These are phyloP conservation scores for Cancer borealis DNA, from an alignment of 2,888 invertebrate genomes.

Conservation along the genomic window DNA sequence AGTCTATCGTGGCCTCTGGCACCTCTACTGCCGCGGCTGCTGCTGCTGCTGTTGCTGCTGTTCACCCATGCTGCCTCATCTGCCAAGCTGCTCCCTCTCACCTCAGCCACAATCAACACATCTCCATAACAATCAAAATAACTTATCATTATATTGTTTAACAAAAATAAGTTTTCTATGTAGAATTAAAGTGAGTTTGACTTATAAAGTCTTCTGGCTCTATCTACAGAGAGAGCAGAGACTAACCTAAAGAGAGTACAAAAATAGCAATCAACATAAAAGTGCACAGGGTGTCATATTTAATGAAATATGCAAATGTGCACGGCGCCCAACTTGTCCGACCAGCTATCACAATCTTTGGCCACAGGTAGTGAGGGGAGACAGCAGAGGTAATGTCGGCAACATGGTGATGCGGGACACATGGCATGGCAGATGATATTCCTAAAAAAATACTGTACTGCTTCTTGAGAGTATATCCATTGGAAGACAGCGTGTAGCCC, in stretches of 20 bases:
- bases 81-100: slow-evolving; percentile 59
- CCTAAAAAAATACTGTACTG: slow-evolving; percentile 68
- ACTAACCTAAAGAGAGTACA: slow-evolving; percentile 49
- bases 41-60: slow-evolving; percentile 60
- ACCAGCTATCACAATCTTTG: slow-evolving; percentile 47
- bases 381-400: slow-evolving; percentile 61
- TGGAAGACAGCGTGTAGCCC: slow-evolving; percentile 72
- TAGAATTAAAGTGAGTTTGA: slow-evolving; percentile 45
- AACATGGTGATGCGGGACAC: slow-evolving; percentile 57
- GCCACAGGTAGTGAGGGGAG: slow-evolving; percentile 61
- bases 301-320: slow-evolving; percentile 68
- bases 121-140: slow-evolving; percentile 7
- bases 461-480: slow-evolving; percentile 66
- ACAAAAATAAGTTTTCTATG: slow-evolving; percentile 47
- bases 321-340: slow-evolving; percentile 50
- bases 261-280: slow-evolving; percentile 55
- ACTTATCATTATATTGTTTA: slow-evolving; percentile 2
- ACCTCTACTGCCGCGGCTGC: slow-evolving; percentile 69
- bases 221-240: slow-evolving; percentile 71
- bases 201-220: slow-evolving; percentile 66
- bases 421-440: slow-evolving; percentile 65
- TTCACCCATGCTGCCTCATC: slow-evolving; percentile 56
- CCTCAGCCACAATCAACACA: slow-evolving; percentile 58
- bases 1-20: slow-evolving; percentile 65
- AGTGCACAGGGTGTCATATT: slow-evolving; percentile 70